These are phyloP conservation scores for Littorina saxatilis DNA, from an alignment of 1,140 invertebrate species.

Conservation along the genomic window DNA sequence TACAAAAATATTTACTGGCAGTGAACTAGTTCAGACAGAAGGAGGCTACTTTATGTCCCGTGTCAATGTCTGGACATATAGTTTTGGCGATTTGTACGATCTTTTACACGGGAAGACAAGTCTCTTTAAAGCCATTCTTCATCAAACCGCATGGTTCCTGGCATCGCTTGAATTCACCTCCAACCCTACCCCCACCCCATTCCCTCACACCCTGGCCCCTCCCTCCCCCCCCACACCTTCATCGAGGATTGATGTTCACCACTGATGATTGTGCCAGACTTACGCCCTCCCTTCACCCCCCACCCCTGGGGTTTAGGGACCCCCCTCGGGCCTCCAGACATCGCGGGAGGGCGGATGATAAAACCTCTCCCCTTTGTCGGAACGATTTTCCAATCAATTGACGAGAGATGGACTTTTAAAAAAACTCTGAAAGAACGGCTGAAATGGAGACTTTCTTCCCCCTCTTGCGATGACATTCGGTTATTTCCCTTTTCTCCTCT, in stretches of 20 bases:
- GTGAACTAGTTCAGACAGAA: no score
- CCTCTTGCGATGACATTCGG: conserved; percentile 2
- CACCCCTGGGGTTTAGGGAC: background rate
- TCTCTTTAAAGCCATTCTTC: no score
- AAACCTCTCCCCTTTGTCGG: conserved; percentile 8
- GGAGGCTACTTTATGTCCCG: no score
- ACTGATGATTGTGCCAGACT: background rate
- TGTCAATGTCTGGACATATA: no score
- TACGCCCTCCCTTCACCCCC: background rate
- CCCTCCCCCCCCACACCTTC: no score
- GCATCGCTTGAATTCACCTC: no score
- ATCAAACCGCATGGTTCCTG: no score
- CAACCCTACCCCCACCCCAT: no score
- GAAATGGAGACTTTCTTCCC: background rate
- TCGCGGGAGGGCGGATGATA: background rate
- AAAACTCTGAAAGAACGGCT: conserved; percentile 3
- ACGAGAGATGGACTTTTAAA: conserved; percentile 12
- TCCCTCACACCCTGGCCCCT: no score
- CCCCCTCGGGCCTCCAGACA: background rate
- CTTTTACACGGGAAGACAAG: no score
- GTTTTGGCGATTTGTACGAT: no score
- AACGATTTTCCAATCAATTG: conserved; percentile 18
- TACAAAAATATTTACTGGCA: no score
- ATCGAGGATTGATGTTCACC: background rate
- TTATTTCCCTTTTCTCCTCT: background rate